Conservation (phyloP, 2,797 vertebrate species). For the Parambassis ranga region DNA sequence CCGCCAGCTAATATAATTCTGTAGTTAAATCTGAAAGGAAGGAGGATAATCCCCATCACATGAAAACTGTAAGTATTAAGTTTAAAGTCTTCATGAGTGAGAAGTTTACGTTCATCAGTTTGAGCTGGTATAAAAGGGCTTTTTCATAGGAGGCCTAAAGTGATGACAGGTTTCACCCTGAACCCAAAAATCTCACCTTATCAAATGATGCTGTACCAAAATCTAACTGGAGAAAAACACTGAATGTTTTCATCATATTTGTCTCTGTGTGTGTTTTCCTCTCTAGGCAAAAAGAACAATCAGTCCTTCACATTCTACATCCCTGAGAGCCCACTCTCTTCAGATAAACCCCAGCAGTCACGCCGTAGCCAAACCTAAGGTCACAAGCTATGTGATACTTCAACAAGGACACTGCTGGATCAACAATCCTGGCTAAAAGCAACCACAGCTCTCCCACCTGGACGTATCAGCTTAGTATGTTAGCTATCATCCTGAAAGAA, state of each 20-base stretch:
- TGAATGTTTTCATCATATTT: neutral
- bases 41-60: conserved; percentile 13
- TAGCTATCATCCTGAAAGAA: conserved; percentile 2
- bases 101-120: conserved; percentile 3
- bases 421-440: neutral
- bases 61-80: neutral
- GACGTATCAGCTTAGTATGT: neutral
- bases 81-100: neutral
- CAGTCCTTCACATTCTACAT: conserved; percentile 14
- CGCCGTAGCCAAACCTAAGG: neutral
- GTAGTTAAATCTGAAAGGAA: too few species aligned
- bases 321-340: neutral
- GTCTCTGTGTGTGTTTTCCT: neutral
- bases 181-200: conserved; percentile 4
- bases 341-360: conserved; percentile 8
- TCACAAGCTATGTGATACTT: conserved; percentile 17
- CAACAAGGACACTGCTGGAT: neutral
- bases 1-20: too few species aligned
- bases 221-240: neutral
- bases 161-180: conserved; percentile 11
- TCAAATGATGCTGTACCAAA: neutral
- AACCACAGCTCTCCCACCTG: neutral
- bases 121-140: neutral
- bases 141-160: conserved; percentile 10
- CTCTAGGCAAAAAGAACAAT: conserved; percentile 24